These are phyloP conservation scores for Brachyopa scutellaris DNA, from an alignment of 2,888 invertebrate genomes.

Conservation along the genomic window DNA sequence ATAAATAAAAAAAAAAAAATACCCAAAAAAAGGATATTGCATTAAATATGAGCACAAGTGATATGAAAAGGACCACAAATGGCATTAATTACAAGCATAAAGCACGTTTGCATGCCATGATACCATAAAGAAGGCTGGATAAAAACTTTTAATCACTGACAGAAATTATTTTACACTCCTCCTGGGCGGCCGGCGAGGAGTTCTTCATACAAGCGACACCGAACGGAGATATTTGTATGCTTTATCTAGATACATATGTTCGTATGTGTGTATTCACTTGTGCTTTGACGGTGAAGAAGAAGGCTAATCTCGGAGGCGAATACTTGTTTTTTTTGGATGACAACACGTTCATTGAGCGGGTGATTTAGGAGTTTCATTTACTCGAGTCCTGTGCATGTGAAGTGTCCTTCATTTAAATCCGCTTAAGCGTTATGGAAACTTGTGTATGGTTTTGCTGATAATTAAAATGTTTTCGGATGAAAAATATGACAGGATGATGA, in stretches of 20 bases:
- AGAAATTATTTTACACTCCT: constrained; percentile 70
- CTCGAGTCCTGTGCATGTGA: constrained; percentile 19
- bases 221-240: background rate
- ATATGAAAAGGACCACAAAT: constrained; percentile 70
- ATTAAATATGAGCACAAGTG: constrained; percentile 70
- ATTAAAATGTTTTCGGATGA: constrained; percentile 65
- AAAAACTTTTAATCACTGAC: constrained; percentile 75
- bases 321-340: constrained; percentile 64
- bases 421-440: constrained; percentile 80
- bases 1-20: too few relatives aligned
- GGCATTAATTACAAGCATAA: constrained; percentile 69
- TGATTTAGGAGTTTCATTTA: constrained; percentile 72
- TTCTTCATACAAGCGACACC: background rate
- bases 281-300: constrained; percentile 12
- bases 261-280: constrained; percentile 10
- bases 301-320: constrained; percentile 56
- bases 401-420: constrained; percentile 75
- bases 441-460: constrained; percentile 58
- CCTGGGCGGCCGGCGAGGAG: background rate
- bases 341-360: constrained; percentile 70
- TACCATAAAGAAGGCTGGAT: constrained; percentile 8
- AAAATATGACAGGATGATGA: constrained; percentile 50
- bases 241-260: constrained; percentile 8
- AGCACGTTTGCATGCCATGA: constrained; percentile 37
- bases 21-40: constrained; percentile 21